Evolutionary conservation across 2,888 invertebrate genomes (phyloP), one percentile per base, ranked within the genome.

Genomic region (Melikaiella ostensackeni): DNA sequence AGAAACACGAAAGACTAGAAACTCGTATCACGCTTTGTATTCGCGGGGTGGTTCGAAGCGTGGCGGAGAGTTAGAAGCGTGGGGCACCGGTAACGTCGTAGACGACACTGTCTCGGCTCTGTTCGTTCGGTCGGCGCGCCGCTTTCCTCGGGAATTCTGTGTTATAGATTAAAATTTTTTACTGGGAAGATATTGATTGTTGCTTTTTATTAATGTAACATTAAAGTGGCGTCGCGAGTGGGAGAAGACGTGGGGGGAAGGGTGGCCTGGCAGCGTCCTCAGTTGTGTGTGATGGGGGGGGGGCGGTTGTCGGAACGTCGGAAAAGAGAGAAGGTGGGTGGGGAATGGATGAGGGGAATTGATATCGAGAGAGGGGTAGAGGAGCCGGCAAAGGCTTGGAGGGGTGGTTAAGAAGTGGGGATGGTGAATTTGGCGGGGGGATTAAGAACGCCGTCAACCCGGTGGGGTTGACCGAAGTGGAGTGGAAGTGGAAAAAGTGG

Each of bases 151-250:
- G 85, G 84, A 87, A 87, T 88, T 87, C 85, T 79, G 80, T 87
- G 89, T 89, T 91, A 91, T 91, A 90, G 89, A 90, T 90, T 89
- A 89, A 89, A 89, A 89, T 88, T 89, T 89, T 90, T 89, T 89
- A 88, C 90, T 84, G 88, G 87, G 86, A 89, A 91, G 91, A 91
- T 91, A 91, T 91, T 91, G 91, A 91, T 91, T 91, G 91, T 91
- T 91, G 90, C 91, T 91, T 91, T 91, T 90, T 90, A 91, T 91
- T 91, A 91, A 90, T 90, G 90, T 89, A 88, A 90, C 91, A 90
- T 91, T 90, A 89, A 90, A 90, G 90, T 89, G 89, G 89, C 83
- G 83, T 78, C 74, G 79, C 82, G 82, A 77, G 82, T 79, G 84
- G 80, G 80, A 77, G 79, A 77, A 62, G 80, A 77, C 77, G 80